Evolutionary conservation across 2,113 vertebrate species (phyloP).

Genomic region (Macroglossus sobrinus): DNA sequence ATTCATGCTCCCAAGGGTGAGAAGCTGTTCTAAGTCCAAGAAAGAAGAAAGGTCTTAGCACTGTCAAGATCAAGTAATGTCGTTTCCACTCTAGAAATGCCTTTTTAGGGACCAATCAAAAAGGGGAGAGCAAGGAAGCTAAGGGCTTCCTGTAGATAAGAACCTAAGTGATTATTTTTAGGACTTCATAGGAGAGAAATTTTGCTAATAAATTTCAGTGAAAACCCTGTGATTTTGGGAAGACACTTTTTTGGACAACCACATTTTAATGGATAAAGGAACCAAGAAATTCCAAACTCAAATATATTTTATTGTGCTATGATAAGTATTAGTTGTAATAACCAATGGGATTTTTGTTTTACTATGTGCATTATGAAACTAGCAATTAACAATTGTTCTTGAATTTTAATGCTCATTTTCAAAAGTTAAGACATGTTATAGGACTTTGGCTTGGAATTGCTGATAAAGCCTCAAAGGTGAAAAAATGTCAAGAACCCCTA

Average conservation of each 20-base stretch:
- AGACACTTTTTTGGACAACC: background rate
- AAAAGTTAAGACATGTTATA: background rate
- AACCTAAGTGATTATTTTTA: background rate
- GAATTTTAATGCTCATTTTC: constrained; percentile 4
- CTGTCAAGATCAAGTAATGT: background rate
- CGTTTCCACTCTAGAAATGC: background rate
- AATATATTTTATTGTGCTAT: background rate
- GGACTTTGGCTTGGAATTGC: background rate
- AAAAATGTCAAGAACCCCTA: background rate
- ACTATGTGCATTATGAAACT: background rate
- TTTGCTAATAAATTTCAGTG: background rate
- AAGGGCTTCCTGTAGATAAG: background rate
- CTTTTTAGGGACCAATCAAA: background rate
- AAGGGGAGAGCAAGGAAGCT: background rate
- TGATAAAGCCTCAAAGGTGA: background rate
- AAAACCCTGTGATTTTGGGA: background rate
- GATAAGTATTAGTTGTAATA: background rate
- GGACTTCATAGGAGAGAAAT: background rate
- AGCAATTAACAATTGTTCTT: background rate
- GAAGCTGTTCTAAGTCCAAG: background rate
- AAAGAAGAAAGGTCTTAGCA: background rate
- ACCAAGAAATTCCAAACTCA: background rate
- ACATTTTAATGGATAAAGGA: background rate
- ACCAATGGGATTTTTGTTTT: constrained; percentile 28
- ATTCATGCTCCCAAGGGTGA: background rate